Percentiles rank a stretch among this genome's conserved stretches.
Conservation (phyloP, 1,140 invertebrate species). For the Drosophila littoralis region DNA sequence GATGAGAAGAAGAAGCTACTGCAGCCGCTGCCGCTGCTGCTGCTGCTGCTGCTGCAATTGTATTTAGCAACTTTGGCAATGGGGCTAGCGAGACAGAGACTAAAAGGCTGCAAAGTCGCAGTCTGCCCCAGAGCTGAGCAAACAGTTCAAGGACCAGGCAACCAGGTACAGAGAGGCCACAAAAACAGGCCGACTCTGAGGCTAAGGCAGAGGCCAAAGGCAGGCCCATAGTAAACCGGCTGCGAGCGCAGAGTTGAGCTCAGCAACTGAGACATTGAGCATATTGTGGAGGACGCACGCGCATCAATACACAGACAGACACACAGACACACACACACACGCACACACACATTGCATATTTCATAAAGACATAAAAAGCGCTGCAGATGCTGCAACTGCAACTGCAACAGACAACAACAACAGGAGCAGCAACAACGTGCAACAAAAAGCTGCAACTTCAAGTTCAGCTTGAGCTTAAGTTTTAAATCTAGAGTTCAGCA, state of each 20-base stretch:
- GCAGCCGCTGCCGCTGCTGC: slow-evolving; percentile 2
- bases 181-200: slow-evolving; percentile 61
- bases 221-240: slow-evolving; percentile 40
- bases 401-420: slow-evolving; percentile 19
- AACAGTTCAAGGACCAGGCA: slow-evolving; percentile 75
- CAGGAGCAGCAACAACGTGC: not conserved
- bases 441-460: not conserved
- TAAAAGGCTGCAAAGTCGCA: not conserved
- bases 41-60: slow-evolving; percentile 9
- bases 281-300: slow-evolving; percentile 50
- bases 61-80: slow-evolving; percentile 35
- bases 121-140: slow-evolving; percentile 27
- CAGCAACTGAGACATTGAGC: slow-evolving; percentile 5
- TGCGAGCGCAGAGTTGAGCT: slow-evolving; percentile 10
- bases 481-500: slow-evolving; percentile 6
- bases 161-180: slow-evolving; percentile 14
- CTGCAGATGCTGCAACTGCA: slow-evolving; percentile 39
- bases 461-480: not conserved
- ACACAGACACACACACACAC: slow-evolving; percentile 34
- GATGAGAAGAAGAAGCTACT: slow-evolving; percentile 13
- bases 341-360: slow-evolving; percentile 43
- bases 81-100: slow-evolving; percentile 21
- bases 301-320: slow-evolving; percentile 29
- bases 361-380: slow-evolving; percentile 41
- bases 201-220: slow-evolving; percentile 20